A percentile compares a stretch with the other conserved stretches of the same genome.
Evolutionary conservation across 1,140 invertebrate genomes (phyloP).

Genomic region (Halyomorpha halys): DNA sequence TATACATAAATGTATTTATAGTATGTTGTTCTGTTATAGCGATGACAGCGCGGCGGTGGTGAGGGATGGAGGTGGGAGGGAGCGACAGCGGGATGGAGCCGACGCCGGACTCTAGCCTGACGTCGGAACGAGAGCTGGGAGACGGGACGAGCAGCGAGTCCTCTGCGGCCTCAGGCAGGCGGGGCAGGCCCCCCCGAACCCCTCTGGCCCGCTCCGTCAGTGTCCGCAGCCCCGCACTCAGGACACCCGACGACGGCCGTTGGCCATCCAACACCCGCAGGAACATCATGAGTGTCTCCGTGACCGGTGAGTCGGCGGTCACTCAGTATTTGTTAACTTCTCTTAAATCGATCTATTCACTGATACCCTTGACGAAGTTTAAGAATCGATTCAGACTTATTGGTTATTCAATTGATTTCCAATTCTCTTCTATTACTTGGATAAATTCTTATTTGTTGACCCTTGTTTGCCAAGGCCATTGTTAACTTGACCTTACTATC

Average conservation of each 20-base stretch:
- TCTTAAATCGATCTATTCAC: too few species aligned
- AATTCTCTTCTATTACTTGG: too few species aligned
- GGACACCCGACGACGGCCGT: constrained; percentile 44
- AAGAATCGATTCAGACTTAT: too few species aligned
- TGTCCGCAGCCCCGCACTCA: not conserved
- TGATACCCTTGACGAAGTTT: too few species aligned
- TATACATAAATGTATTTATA: too few species aligned
- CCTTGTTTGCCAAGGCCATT: too few species aligned
- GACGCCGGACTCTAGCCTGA: constrained; percentile 48
- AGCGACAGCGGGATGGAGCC: constrained; percentile 69
- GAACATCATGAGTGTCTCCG: constrained; percentile 7
- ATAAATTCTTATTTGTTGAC: too few species aligned
- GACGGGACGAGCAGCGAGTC: constrained; percentile 45
- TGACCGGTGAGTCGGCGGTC: not conserved
- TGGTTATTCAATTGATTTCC: too few species aligned
- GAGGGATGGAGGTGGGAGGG: constrained; percentile 10
- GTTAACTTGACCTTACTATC: too few species aligned
- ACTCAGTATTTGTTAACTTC: too few species aligned
- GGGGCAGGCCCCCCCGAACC: constrained; percentile 19
- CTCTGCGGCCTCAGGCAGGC: constrained; percentile 49
- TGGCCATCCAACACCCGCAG: constrained; percentile 44
- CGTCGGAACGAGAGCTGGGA: constrained; percentile 37
- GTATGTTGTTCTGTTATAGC: too few species aligned
- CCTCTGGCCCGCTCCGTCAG: not conserved
- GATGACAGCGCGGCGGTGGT: too few species aligned